Percentiles rank a stretch among this genome's conserved stretches.
Conservation (phyloP, 2,113 vertebrate species). For the Ptilonorhynchus violaceus region DNA sequence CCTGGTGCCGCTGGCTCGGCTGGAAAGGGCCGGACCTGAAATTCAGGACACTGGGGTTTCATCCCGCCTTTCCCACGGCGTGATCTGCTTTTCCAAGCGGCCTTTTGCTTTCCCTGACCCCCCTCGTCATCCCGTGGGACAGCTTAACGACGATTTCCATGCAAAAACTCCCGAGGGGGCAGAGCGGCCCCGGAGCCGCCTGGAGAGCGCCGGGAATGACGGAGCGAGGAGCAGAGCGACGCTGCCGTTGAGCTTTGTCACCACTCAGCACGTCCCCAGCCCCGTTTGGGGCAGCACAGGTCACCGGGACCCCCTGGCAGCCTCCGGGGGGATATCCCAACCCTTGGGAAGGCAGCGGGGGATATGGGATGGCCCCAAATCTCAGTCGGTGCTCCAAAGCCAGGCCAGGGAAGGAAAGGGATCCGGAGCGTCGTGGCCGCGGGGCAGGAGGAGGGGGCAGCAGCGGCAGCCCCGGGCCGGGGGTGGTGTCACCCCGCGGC, state of each 20-base stretch:
- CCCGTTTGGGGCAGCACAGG: neutral
- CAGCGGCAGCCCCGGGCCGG: neutral
- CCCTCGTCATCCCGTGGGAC: neutral
- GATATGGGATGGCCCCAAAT: neutral
- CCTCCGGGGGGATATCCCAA: too few species aligned
- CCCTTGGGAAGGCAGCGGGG: neutral
- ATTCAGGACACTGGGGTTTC: neutral
- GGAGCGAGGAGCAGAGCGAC: neutral
- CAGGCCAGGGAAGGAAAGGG: neutral
- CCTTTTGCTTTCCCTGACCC: neutral
- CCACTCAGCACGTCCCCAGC: neutral
- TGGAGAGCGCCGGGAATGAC: accelerated
- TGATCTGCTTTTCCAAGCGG: neutral
- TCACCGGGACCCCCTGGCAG: neutral
- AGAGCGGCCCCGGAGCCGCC: neutral
- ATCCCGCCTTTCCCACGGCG: neutral
- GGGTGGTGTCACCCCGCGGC: neutral
- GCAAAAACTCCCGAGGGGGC: neutral
- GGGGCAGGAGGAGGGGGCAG: neutral
- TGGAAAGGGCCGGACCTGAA: neutral
- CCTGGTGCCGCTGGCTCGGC: neutral
- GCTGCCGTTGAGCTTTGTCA: neutral
- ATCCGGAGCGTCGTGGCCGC: neutral
- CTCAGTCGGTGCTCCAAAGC: neutral
- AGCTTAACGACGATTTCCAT: neutral